Conservation (phyloP, 2,113 vertebrate species). For the Corythoichthys haematopterus region DNA sequence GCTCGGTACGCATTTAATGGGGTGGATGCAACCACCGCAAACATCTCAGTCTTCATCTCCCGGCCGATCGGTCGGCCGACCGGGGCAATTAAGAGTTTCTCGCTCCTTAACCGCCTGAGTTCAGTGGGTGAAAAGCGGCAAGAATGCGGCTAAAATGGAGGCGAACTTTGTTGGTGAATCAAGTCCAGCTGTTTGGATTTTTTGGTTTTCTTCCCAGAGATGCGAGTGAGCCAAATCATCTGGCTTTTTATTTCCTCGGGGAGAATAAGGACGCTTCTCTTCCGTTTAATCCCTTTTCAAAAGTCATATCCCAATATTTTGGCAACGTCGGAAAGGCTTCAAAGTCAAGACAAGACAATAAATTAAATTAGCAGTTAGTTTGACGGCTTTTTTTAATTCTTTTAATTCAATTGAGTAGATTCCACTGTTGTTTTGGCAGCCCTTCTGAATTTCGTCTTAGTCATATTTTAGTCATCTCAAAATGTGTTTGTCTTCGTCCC, state of each 20-base stretch:
- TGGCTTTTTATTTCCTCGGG: slow-evolving; percentile 34
- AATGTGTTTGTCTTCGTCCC: too few relatives aligned
- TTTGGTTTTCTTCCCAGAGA: slow-evolving; percentile 49
- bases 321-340: background rate
- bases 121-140: background rate
- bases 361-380: background rate
- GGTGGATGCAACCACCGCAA: slow-evolving; percentile 9
- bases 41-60: background rate
- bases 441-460: too few relatives aligned
- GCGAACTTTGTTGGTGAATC: slow-evolving; percentile 2
- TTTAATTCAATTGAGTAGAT: too few relatives aligned
- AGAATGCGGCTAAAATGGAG: background rate
- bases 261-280: slow-evolving; percentile 29
- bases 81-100: slow-evolving; percentile 13
- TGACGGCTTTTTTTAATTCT: background rate
- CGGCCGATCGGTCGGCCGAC: too few relatives aligned
- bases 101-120: slow-evolving; percentile 21
- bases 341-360: background rate
- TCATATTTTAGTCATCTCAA: too few relatives aligned
- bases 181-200: slow-evolving; percentile 38
- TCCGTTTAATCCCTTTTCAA: slow-evolving; percentile 27
- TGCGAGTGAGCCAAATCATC: slow-evolving; percentile 49
- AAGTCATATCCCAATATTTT: background rate
- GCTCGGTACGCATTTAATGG: slow-evolving; percentile 7
- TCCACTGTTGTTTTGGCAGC: too few relatives aligned